Percentiles rank a stretch among this genome's conserved stretches.
Evolutionary conservation across 2,797 vertebrate genomes (phyloP).

Genomic region (Chaenodraco wilsoni): DNA sequence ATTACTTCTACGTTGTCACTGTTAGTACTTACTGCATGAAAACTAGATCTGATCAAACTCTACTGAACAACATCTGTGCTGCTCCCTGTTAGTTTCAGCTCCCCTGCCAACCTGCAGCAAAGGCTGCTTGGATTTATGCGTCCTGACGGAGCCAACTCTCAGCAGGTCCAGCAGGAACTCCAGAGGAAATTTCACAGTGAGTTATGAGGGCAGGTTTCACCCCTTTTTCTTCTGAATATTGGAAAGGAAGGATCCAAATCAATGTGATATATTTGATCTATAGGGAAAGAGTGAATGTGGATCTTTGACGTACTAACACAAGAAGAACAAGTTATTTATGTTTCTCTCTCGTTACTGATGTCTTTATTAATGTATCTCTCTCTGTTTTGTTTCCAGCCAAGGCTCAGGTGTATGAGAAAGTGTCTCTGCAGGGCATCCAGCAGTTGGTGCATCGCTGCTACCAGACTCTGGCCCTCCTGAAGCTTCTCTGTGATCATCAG

Average conservation of each 20-base stretch:
- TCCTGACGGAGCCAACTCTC: slow-evolving; percentile 91
- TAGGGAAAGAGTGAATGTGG: not conserved
- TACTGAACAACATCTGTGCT: slow-evolving; percentile 30
- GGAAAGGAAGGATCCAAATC: not conserved
- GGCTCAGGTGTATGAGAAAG: slow-evolving; percentile 93
- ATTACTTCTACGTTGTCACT: not conserved
- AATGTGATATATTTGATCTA: not conserved
- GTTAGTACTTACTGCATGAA: not conserved
- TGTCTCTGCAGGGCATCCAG: slow-evolving; percentile 94
- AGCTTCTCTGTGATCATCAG: slow-evolving; percentile 95
- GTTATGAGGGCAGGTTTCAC: slow-evolving; percentile 47
- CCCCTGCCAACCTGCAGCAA: slow-evolving; percentile 93
- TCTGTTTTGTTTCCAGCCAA: slow-evolving; percentile 81
- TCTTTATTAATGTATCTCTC: not conserved
- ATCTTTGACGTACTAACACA: slow-evolving; percentile 6
- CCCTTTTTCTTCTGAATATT: slow-evolving; percentile 8
- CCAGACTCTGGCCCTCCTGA: slow-evolving; percentile 95
- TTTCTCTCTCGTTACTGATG: not conserved
- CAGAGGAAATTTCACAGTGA: slow-evolving; percentile 96
- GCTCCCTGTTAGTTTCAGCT: slow-evolving; percentile 82
- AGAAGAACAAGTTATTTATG: not conserved
- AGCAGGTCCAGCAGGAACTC: slow-evolving; percentile 96
- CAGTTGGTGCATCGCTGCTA: slow-evolving; percentile 93
- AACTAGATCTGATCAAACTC: slow-evolving; percentile 1
- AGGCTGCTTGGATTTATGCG: slow-evolving; percentile 92